phyloP scores from a whole-genome alignment of 2,888 invertebrate genomes.

The Eristalis pertinax region DNA sequence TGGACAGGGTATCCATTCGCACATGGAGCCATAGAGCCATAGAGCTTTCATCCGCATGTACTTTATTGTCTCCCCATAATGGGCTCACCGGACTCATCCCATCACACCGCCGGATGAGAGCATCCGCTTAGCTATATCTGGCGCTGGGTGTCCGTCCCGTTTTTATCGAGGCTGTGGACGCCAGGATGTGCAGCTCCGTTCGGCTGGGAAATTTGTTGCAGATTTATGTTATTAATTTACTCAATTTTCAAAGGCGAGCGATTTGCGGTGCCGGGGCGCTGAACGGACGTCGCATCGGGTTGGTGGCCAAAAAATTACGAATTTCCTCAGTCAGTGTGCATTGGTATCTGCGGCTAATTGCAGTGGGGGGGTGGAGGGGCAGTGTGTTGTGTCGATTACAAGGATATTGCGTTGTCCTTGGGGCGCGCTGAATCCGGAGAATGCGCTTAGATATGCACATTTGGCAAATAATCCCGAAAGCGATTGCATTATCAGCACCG shows the following conservation, averaged over 20 bases:
- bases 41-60: slow-evolving; percentile 24
- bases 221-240: slow-evolving; percentile 67
- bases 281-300: slow-evolving; percentile 9
- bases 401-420: neutral
- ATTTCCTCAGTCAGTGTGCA: neutral
- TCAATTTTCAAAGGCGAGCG: slow-evolving; percentile 30
- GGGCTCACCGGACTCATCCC: slow-evolving; percentile 19
- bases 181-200: slow-evolving; percentile 52
- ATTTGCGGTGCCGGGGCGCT: neutral
- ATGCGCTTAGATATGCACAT: slow-evolving; percentile 19
- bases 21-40: neutral
- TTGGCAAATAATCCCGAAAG: slow-evolving; percentile 52
- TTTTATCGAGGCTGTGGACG: neutral
- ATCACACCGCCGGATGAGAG: slow-evolving; percentile 58
- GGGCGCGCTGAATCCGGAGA: neutral
- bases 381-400: slow-evolving; percentile 4
- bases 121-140: slow-evolving; percentile 50
- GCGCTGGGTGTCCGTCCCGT: neutral
- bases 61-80: slow-evolving; percentile 27
- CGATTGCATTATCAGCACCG: slow-evolving; percentile 53
- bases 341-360: slow-evolving; percentile 17
- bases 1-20: neutral
- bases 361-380: neutral
- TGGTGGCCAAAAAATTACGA: neutral
- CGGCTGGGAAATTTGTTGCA: slow-evolving; percentile 59